Evolutionary conservation across 92 coral and sea anemone genomes (phyloP).

Genomic region (Palythoa grandiflora): DNA sequence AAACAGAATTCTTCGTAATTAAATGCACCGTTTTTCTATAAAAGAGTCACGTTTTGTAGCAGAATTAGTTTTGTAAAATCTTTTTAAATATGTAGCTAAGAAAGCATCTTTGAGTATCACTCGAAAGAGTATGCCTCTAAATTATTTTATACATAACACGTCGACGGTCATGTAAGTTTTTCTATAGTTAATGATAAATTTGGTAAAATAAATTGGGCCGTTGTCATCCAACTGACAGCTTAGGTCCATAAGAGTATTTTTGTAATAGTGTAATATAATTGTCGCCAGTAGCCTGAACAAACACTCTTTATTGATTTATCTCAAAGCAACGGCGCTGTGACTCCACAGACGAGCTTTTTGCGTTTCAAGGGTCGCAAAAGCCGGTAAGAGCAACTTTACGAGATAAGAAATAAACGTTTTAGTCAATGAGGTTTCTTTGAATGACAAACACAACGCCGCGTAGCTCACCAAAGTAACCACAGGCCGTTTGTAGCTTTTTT

Average conservation of each 20-base stretch:
- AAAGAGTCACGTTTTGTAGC: conserved; percentile 85
- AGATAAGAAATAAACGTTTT: background rate
- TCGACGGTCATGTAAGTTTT: conserved; percentile 46
- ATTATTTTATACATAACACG: conserved; percentile 48
- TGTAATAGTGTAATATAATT: conserved; percentile 46
- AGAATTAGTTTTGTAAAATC: conserved; percentile 96
- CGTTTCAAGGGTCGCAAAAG: background rate
- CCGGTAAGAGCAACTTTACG: too few relatives aligned
- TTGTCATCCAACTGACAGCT: conserved; percentile 18
- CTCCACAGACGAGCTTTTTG: background rate
- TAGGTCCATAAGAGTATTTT: conserved; percentile 53
- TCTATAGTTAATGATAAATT: conserved; percentile 71
- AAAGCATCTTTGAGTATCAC: conserved; percentile 14
- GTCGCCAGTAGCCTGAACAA: conserved; percentile 55
- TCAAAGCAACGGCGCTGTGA: background rate
- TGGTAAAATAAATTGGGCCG: conserved; percentile 60
- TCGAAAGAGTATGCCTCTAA: conserved; percentile 30
- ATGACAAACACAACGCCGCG: background rate
- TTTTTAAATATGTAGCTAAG: conserved; percentile 58
- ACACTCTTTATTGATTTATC: conserved; percentile 24
- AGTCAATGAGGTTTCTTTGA: background rate
- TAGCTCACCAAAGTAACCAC: background rate
- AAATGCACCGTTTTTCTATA: conserved; percentile 66
- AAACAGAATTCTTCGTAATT: background rate
- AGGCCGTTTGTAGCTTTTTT: background rate